Percentiles rank a stretch among this genome's conserved stretches.
Conservation (phyloP, 35 echinoderm and acorn worm species). For the Hemicentrotus pulcherrimus region DNA sequence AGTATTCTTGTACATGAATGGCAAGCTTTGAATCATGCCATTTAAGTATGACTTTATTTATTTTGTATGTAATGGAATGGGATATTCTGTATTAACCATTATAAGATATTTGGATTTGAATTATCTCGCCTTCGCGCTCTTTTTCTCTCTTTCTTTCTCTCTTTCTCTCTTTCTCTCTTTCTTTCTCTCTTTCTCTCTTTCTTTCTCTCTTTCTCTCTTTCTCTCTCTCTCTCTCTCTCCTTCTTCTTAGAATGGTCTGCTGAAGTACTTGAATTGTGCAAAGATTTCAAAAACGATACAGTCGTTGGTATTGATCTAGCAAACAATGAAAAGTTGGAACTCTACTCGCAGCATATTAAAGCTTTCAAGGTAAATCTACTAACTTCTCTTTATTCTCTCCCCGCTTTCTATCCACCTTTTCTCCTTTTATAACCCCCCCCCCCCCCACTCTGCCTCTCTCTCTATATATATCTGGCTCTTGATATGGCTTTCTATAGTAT, state of each 20-base stretch:
- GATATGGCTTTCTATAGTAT: too few species aligned
- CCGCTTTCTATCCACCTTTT: neutral
- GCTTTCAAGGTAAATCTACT: constrained; percentile 53
- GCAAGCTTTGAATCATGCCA: too few species aligned
- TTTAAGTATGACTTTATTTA: too few species aligned
- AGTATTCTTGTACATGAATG: too few species aligned
- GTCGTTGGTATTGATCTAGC: constrained; percentile 72
- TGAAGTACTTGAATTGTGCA: constrained; percentile 58
- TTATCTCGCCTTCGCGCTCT: too few species aligned
- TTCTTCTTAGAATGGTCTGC: constrained; percentile 57
- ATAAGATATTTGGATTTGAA: too few species aligned
- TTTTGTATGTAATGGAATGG: too few species aligned
- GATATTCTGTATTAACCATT: too few species aligned
- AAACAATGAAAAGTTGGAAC: constrained; percentile 54
- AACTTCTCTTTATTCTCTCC: neutral
- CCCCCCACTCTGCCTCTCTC: too few species aligned
- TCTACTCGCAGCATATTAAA: constrained; percentile 36
- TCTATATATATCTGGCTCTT: too few species aligned
- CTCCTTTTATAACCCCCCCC: neutral
- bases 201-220: neutral
- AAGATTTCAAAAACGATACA: constrained; percentile 60
- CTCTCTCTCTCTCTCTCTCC: neutral
- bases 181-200: neutral
- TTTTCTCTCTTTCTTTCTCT: too few species aligned
- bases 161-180: too few species aligned